These are phyloP conservation scores for Pycnonotus jocosus DNA, from an alignment of 2,113 vertebrate species.

Conservation along the genomic window DNA sequence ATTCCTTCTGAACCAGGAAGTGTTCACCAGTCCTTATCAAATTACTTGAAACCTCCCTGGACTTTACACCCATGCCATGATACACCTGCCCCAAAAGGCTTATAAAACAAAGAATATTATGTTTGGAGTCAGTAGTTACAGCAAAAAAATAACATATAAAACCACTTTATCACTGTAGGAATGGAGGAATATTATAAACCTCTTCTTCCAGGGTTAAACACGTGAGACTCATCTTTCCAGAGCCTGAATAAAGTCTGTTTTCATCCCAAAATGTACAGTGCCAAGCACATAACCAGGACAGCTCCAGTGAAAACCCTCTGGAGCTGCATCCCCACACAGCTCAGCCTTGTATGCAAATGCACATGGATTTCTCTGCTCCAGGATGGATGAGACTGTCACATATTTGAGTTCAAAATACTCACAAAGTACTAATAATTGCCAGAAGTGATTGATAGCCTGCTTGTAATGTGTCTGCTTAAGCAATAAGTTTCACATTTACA, in stretches of 20 bases:
- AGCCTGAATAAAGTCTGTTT: background rate
- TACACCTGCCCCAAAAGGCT: background rate
- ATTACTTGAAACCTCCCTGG: background rate
- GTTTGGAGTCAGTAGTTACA: background rate
- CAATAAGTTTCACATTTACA: background rate
- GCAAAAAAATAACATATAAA: background rate
- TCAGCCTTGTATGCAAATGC: background rate
- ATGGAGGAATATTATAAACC: background rate
- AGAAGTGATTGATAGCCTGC: background rate
- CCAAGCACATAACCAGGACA: rapidly evolving
- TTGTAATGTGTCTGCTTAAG: background rate
- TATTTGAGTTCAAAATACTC: background rate
- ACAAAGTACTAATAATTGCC: slow-evolving; percentile 8
- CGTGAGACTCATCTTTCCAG: background rate
- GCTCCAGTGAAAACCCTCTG: background rate
- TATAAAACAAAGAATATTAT: background rate
- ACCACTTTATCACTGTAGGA: background rate
- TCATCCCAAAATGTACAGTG: background rate
- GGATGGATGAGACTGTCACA: slow-evolving; percentile 10
- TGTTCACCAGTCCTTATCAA: background rate
- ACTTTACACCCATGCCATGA: rapidly evolving
- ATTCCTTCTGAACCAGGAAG: background rate
- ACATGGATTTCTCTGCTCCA: background rate
- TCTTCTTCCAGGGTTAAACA: background rate
- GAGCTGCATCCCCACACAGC: background rate